Evolutionary conservation across 1,140 invertebrate species (phyloP), one percentile per base, ranked within the genome.

Genomic region (Copidosoma floridanum): DNA sequence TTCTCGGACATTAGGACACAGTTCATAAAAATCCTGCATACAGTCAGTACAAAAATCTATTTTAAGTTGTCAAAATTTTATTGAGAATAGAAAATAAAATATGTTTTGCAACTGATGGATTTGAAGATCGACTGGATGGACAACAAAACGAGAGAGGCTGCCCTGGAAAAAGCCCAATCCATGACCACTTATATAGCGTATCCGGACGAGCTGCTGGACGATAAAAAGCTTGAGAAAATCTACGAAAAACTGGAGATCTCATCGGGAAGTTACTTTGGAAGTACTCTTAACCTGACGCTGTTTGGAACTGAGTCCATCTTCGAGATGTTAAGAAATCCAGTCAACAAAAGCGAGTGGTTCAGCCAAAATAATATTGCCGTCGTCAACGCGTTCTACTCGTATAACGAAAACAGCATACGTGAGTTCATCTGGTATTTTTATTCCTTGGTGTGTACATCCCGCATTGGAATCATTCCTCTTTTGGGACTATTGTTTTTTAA

Each of bases 41-140:
- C 83, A 61, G 60, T 59, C 18, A 24, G 24, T 50, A 32, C 29
- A 6, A 32, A 6, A 2, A 26, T 50, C 27, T 16, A 12, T 21
- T 41, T 41, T 41, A 2, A n/a, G 5, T 41, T 16, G 38, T 41
- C 6, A 12, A 32, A 32, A 32, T 23, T 61, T 46, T 27, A 16
- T 32, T 18, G 8, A 35, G 23, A 12, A 29, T 14, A n/a, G 21
- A 26, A n/a, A n/a, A n/a, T n/a, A 20, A 14, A 27, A n/a, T 51
- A 23, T 27, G 7, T n/a, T 51, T 51, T 32, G 23, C 16, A 32
- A 12, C 29, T 32, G 29, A 32, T 52, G 11, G 24, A 75, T 16
- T 75, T 64, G 4, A 27, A 88, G 68, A 86, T 93, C 3, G 86
- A 90, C 5, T 97, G 94, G 94, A 95, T 97, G 92, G 93, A 96